Evolutionary conservation across 2,797 vertebrate genomes (phyloP).

Genomic region (Taenioides sp.): DNA sequence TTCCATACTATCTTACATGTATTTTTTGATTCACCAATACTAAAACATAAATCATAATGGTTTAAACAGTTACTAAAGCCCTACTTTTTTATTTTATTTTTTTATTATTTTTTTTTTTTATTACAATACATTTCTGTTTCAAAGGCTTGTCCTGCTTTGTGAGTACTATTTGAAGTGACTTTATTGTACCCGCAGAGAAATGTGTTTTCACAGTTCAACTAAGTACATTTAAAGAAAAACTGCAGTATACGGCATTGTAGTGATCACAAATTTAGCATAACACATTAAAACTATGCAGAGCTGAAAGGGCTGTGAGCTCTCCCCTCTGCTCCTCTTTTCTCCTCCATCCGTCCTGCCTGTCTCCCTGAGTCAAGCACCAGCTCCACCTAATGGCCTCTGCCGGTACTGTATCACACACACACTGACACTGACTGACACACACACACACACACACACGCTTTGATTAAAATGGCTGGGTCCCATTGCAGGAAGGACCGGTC

Average conservation of each 20-base stretch:
- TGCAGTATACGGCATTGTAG: slow-evolving; percentile 10
- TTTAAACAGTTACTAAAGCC: neutral
- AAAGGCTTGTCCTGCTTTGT: neutral
- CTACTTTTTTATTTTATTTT: too few relatives aligned
- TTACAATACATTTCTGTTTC: neutral
- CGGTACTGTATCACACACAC: slow-evolving; percentile 58
- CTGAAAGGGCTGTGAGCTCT: slow-evolving; percentile 36
- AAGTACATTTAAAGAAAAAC: neutral
- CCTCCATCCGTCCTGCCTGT: slow-evolving; percentile 35
- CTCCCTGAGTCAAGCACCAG: slow-evolving; percentile 69
- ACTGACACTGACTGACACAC: slow-evolving; percentile 18
- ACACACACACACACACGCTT: slow-evolving; percentile 30
- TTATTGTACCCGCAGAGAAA: too few relatives aligned
- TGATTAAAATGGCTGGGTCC: slow-evolving; percentile 63
- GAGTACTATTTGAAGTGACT: too few relatives aligned
- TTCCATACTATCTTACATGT: neutral
- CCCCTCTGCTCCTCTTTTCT: slow-evolving; percentile 25
- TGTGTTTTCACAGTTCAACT: too few relatives aligned
- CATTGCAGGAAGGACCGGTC: slow-evolving; percentile 40
- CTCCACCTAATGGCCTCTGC: slow-evolving; percentile 73
- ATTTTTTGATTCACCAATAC: too few relatives aligned
- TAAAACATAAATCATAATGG: neutral
- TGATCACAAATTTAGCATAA: slow-evolving; percentile 18
- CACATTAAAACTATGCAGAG: slow-evolving; percentile 22
- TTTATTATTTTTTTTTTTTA: too few relatives aligned